Percentiles rank a stretch among this genome's conserved stretches.
These are phyloP conservation scores for Talpa occidentalis DNA, from an alignment of 2,113 vertebrate species.

Conservation along the genomic window DNA sequence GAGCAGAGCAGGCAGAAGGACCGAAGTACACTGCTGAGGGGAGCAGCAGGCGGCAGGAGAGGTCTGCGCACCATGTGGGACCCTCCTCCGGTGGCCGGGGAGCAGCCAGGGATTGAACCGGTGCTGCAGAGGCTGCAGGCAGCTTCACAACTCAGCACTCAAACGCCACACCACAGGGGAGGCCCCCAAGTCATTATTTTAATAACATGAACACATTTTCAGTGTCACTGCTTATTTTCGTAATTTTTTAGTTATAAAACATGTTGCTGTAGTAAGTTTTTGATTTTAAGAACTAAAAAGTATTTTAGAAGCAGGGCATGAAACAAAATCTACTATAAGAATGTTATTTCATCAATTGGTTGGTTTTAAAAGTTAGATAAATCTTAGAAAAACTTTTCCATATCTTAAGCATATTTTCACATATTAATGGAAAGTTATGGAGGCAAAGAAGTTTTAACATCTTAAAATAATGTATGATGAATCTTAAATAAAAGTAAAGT, in stretches of 20 bases:
- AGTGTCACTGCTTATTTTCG: neutral
- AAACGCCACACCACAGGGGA: too few relatives aligned
- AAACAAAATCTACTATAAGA: neutral
- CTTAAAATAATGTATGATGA: neutral
- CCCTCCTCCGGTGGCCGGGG: too few relatives aligned
- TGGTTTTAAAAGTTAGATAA: conserved; percentile 24
- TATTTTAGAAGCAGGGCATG: neutral
- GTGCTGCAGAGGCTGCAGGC: too few relatives aligned
- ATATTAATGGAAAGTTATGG: neutral
- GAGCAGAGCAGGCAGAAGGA: too few relatives aligned
- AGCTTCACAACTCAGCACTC: too few relatives aligned
- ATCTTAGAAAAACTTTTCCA: neutral
- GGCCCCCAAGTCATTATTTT: too few relatives aligned
- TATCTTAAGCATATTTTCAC: conserved; percentile 7
- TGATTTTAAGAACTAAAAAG: neutral
- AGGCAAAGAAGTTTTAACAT: neutral
- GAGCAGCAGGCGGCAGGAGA: too few relatives aligned
- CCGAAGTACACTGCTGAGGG: too few relatives aligned
- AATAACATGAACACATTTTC: neutral
- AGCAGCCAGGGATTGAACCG: too few relatives aligned
- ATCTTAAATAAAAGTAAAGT: conserved; percentile 1
- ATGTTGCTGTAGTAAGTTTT: neutral
- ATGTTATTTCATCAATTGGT: neutral
- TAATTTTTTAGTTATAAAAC: neutral
- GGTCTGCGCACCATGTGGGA: too few relatives aligned